Base-by-base conservation (phyloP, 2,888 invertebrate species). In the Coenonympha glycerion region DNA sequence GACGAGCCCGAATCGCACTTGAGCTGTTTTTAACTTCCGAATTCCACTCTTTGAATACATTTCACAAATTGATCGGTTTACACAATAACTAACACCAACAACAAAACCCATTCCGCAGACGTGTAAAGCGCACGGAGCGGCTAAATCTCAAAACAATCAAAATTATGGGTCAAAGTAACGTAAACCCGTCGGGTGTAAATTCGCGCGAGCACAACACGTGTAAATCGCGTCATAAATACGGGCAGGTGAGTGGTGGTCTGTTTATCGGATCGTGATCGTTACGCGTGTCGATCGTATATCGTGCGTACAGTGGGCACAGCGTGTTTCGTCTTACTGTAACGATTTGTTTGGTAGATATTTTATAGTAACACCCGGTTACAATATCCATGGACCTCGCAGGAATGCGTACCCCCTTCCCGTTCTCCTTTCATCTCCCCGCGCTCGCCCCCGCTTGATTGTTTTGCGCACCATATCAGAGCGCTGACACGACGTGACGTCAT, bases 241-340 rank as follows among this genome's bases (percentile, higher is more conserved):
- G 60, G 54, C 71, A 70, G 71, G 69, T 71, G 71, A 64, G 65
- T 61, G 60, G 66, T 62, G 57, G 61, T 62, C 61, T 68, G 69
- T 70, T 70, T 68, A 68, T 63, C 65, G 60, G 59, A 64, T 67
- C 68, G 64, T 63, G 63, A 62, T 58, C 61, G 66, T 64, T 59
- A 63, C 66, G 63, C 60, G 56, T 58, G 63, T 64, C 61, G 60
- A 51, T 59, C 61, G 63, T 64, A 60, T 56, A 60, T 69, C 57
- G 63, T 31, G 31, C 15, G 48, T 53, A 50, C 50, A 46, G 47
- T 47, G 47, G 46, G 30, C 40, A 13, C 31, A 31, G n/a, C 4
- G 22, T 39, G 48, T 49, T 55, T 33, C 19, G 46, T 11, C 30
- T 30, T 2, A n/a, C n/a, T n/a, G n/a, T n/a, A n/a, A n/a, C n/a